Base-by-base conservation (phyloP, 2,888 invertebrate genomes). In the Noctuana brunneofusca region DNA sequence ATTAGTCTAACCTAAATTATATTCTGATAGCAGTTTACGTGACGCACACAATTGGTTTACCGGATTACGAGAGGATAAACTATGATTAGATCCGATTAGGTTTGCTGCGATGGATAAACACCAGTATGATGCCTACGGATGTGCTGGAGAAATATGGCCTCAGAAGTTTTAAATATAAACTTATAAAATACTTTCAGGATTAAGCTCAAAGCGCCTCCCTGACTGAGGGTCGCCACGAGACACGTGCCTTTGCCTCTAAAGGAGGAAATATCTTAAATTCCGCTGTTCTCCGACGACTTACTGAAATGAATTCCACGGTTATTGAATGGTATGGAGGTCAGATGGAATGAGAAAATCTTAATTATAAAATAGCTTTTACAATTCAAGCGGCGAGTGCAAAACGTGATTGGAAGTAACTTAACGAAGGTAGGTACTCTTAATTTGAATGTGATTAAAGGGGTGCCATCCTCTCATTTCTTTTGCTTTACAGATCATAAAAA, bases 251-350 rank as follows among this genome's bases (percentile, higher is more conserved):
- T 16, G 12, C 22, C 49, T 30, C 30, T 11, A 4, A 8, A 16
- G 52, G 32, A 59, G 22, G 22, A 59, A 53, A 53, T 59, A 43
- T 20, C 32, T 16, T 5, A 32, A 32, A 59, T 59, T 43, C 50
- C 52, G 11, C 1, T 9, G 59, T 30, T 8, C 6, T n/a, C 22
- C 53, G 48, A 35, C 54, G 46, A 35, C 24, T 14, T 24, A 41
- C 18, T 3, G 48, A 22, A 53, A 54, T 35, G 52, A 54, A 48
- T 60, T 48, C 60, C 53, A 60, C 48, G 22, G 53, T 22, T 59
- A 60, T 48, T 54, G 60, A 60, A 60, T 24, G 3, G 35, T 11
- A 38, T n/a, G 14, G 32, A 14, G 32, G 53, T 20, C 30, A 46
- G 22, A 30, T 53, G 20, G 18, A 54, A 35, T 48, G 46, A 27